These are phyloP conservation scores for Pogonocichla stellata DNA, from an alignment of 2,113 vertebrate species.

Conservation along the genomic window DNA sequence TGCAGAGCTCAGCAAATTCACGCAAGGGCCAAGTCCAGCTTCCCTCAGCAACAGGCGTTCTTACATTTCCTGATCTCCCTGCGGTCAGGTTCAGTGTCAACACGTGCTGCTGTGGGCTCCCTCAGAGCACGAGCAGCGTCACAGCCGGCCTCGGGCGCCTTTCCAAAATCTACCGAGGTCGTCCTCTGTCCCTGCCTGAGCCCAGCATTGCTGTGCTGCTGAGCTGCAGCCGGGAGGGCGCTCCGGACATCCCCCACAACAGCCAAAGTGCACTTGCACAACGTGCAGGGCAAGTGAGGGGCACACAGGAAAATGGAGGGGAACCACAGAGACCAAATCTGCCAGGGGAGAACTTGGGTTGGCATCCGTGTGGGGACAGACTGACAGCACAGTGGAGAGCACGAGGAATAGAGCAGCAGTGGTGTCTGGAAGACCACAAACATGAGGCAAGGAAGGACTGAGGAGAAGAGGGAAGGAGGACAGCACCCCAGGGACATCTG, in stretches of 20 bases:
- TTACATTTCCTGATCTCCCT: background rate
- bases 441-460: background rate
- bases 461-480: background rate
- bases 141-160: background rate
- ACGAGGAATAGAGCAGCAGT: background rate
- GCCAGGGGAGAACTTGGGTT: background rate
- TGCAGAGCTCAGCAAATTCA: background rate
- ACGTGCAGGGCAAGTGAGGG: accelerated
- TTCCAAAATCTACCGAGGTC: background rate
- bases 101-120: background rate
- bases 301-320: too few relatives aligned
- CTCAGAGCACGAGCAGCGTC: accelerated
- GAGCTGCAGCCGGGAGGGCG: accelerated
- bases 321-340: background rate
- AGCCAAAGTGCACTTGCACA: accelerated
- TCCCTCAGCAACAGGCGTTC: background rate
- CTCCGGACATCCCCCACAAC: accelerated
- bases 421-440: background rate
- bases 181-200: background rate
- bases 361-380: background rate
- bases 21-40: background rate
- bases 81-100: background rate
- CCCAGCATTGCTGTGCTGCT: background rate
- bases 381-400: background rate
- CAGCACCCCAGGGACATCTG: background rate